phyloP scores from a whole-genome alignment of 1,140 invertebrate genomes.

The fruit fly (Drosophila melanogaster) region DNA sequence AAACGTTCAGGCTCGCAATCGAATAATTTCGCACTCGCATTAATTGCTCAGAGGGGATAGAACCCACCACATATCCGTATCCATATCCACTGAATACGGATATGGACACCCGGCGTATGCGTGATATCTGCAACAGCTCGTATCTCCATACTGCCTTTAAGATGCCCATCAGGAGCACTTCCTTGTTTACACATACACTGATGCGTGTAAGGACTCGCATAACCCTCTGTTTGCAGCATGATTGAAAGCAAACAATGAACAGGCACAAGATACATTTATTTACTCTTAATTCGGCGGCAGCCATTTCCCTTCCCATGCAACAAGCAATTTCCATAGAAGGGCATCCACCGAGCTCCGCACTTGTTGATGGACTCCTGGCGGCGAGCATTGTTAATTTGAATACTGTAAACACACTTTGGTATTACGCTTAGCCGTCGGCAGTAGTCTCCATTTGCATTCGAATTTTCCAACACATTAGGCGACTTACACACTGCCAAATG shows the following conservation, averaged over 20 bases:
- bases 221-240: constrained; percentile 42
- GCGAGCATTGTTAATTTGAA: constrained; percentile 44
- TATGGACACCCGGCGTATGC: constrained; percentile 25
- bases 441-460: constrained; percentile 36
- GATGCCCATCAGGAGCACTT: constrained; percentile 16
- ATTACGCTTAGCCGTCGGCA: constrained; percentile 39
- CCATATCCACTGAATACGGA: constrained; percentile 1
- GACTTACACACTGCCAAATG: background rate
- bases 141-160: constrained; percentile 16
- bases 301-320: background rate
- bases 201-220: constrained; percentile 13
- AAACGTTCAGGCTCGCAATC: constrained; percentile 15
- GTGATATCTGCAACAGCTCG: constrained; percentile 11
- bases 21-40: constrained; percentile 44
- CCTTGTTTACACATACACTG: constrained; percentile 5
- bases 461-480: constrained; percentile 28
- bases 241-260: constrained; percentile 45
- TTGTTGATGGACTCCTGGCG: constrained; percentile 44
- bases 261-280: constrained; percentile 43
- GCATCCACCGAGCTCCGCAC: constrained; percentile 20
- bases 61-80: background rate
- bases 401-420: constrained; percentile 40
- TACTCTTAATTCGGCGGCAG: constrained; percentile 33
- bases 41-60: constrained; percentile 34
- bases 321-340: constrained; percentile 1